Base-by-base conservation (phyloP, 2,113 vertebrate species). In the Urocynchramus pylzowi region DNA sequence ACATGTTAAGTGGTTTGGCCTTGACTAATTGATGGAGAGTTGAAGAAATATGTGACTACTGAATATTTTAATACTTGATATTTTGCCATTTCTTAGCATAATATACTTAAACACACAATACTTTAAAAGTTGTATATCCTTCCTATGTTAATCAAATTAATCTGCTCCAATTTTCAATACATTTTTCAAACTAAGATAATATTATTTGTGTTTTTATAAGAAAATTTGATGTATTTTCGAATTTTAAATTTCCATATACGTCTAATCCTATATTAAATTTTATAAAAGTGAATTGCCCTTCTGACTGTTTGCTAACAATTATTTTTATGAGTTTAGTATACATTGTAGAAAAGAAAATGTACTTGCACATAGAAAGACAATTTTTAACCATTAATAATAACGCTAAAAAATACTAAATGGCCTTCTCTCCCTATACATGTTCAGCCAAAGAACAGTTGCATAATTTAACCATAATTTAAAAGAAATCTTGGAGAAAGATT, bases 101-200 rank as follows among this genome's bases (percentile, higher is more conserved):
- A 42, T 53, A 70, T 49, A 22, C 13, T 28, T 41, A 70, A 41
- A 37, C 16, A 61, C 3, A 13, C 13, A 42, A 27, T 53, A 16
- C 5, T 39, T 82, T 26, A 18, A 74, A 73, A 37, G 39, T 19
- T 41, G 27, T 57, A 26, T 13, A n/a, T 37, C 7, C 7, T 19
- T 45, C 31, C 18, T 35, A 60, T 15, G 13, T 69, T 35, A 69
- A 87, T 68, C 17, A 42, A 67, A 61, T n/a, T 24, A 52, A 9
- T 16, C 4, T 5, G 31, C n/a, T 95, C 5, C 37, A 53, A 30
- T 50, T 90, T 87, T 65, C 24, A 75, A 26, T 33, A 52, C 0
- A 5, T 54, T 33, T 74, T 75, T 64, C 24, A 60, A 54, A 35
- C 0, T 0, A 49, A 18, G 2, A 10, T 57, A 24, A 11, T 44